A percentile compares a stretch with the other conserved stretches of the same genome.
phyloP scores from a whole-genome alignment of 2,888 invertebrate species.

The Mamestra brassicae region DNA sequence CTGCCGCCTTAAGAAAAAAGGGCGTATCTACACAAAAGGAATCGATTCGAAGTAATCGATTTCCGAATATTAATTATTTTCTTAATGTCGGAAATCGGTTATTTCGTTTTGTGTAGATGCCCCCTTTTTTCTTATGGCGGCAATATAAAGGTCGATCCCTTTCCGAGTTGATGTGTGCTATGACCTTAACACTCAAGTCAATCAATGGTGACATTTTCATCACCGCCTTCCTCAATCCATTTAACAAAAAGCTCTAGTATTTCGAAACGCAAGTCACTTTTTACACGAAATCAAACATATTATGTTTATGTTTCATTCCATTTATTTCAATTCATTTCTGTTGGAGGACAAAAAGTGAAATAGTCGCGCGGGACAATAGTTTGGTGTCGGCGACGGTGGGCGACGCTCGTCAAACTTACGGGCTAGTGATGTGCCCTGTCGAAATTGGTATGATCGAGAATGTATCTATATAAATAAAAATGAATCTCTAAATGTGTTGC shows the following conservation, averaged over 20 bases:
- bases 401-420: constrained; percentile 64
- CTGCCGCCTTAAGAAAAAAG: no score
- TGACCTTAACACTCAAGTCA: no score
- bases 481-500: no score
- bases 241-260: constrained; percentile 22
- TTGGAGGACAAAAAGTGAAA: constrained; percentile 70
- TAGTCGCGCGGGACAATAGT: constrained; percentile 71
- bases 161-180: no score
- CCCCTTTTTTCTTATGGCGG: no score
- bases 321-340: constrained; percentile 75
- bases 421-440: constrained; percentile 55
- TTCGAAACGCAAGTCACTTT: constrained; percentile 19
- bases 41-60: no score
- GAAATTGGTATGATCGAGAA: constrained; percentile 7
- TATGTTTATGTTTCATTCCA: constrained; percentile 66
- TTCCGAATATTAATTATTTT: no score
- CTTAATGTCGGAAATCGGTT: no score
- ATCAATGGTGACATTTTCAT: not conserved
- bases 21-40: no score
- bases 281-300: constrained; percentile 33
- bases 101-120: no score
- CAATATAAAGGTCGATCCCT: no score
- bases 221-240: constrained; percentile 23
- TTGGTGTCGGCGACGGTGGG: constrained; percentile 66
- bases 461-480: not conserved